These are phyloP conservation scores for Siniperca chuatsi DNA, from an alignment of 2,113 vertebrate genomes.

Conservation along the genomic window DNA sequence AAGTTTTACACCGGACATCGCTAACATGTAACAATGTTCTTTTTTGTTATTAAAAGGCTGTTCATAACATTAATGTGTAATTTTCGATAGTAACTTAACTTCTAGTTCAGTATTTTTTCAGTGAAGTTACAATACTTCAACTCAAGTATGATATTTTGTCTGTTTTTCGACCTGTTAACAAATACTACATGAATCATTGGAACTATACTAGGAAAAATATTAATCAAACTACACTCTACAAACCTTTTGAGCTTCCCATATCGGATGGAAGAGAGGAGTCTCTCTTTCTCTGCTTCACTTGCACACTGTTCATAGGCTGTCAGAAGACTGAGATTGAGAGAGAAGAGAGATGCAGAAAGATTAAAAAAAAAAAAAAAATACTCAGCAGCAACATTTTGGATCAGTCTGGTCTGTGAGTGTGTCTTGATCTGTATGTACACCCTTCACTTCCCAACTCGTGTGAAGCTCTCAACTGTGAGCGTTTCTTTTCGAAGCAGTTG, in stretches of 20 bases:
- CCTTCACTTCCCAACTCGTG: background rate
- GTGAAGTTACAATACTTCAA: background rate
- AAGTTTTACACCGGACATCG: no score
- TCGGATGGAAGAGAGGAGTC: constrained; percentile 87
- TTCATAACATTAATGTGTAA: background rate
- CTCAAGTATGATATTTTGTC: background rate
- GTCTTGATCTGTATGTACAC: background rate
- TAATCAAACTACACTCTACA: background rate
- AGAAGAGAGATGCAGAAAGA: background rate
- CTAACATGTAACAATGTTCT: background rate
- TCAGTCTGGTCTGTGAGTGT: background rate
- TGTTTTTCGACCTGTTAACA: background rate
- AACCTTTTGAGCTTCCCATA: constrained; percentile 92
- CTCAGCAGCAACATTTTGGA: background rate
- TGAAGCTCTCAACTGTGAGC: background rate
- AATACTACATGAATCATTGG: no score
- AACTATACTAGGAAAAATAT: no score
- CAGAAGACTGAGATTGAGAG: constrained; percentile 81
- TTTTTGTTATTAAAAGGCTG: background rate
- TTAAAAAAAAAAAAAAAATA: background rate
- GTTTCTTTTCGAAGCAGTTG: no score
- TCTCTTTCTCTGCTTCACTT: constrained; percentile 83
- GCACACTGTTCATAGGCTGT: constrained; percentile 85
- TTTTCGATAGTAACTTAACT: background rate
- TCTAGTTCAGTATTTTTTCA: background rate